These are phyloP conservation scores for Drosophila busckii DNA, from an alignment of 1,140 invertebrate species.

Conservation along the genomic window DNA sequence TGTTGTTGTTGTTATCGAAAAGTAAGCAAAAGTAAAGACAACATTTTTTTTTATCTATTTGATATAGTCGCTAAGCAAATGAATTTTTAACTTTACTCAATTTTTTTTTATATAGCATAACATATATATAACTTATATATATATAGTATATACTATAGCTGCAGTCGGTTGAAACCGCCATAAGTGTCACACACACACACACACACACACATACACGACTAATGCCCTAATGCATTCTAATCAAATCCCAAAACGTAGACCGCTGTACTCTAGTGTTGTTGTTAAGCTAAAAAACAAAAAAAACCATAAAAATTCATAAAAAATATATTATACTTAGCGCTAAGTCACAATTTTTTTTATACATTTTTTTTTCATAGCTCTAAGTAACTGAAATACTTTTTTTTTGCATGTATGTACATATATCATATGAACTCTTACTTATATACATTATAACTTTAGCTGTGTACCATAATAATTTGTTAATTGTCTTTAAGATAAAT, in stretches of 20 bases:
- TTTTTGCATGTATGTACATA: constrained; percentile 69
- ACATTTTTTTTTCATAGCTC: constrained; percentile 32
- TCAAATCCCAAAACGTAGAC: constrained; percentile 27
- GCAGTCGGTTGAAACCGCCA: constrained; percentile 36
- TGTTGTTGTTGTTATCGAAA: not conserved
- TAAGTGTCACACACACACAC: constrained; percentile 4
- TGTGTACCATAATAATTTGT: constrained; percentile 60
- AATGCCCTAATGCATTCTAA: constrained; percentile 28
- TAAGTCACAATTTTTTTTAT: constrained; percentile 25
- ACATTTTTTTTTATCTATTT: not conserved
- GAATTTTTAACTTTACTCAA: too few species aligned
- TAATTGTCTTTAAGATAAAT: constrained; percentile 73
- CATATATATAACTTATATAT: constrained; percentile 4
- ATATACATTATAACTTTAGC: constrained; percentile 30
- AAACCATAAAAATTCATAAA: constrained; percentile 20
- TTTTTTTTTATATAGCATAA: constrained; percentile 9
- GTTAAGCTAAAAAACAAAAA: constrained; percentile 19
- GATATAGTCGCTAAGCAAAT: too few species aligned
- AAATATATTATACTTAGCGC: constrained; percentile 19
- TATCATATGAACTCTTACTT: constrained; percentile 1
- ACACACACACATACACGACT: not conserved
- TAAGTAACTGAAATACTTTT: constrained; percentile 45
- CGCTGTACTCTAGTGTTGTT: constrained; percentile 27
- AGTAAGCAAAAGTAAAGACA: not conserved
- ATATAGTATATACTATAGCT: not conserved